Conservation (phyloP, 2,888 invertebrate genomes). For the Tholera decimalis region DNA sequence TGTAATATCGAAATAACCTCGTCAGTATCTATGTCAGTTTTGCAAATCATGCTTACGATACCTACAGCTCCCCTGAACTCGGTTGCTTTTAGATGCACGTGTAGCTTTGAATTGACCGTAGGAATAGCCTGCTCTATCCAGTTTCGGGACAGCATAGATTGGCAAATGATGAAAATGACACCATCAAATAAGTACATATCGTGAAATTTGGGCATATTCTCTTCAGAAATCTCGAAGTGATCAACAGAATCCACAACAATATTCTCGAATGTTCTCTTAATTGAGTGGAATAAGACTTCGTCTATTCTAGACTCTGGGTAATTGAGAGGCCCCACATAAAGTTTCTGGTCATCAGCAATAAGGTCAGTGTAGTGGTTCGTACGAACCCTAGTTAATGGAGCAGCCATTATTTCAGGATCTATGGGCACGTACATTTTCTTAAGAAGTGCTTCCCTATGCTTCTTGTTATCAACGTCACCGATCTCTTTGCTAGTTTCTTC, state of each 20-base stretch:
- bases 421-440: constrained; percentile 80
- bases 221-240: constrained; percentile 65
- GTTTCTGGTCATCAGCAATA: constrained; percentile 84
- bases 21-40: constrained; percentile 76
- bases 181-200: constrained; percentile 87
- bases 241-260: constrained; percentile 73
- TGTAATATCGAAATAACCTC: constrained; percentile 80
- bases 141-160: constrained; percentile 73
- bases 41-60: constrained; percentile 82
- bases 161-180: constrained; percentile 85
- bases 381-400: constrained; percentile 78
- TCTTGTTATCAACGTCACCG: constrained; percentile 68
- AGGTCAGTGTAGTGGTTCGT: constrained; percentile 84
- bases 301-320: constrained; percentile 85
- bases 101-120: constrained; percentile 71
- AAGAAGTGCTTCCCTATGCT: constrained; percentile 70
- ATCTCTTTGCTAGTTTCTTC: constrained; percentile 70
- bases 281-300: constrained; percentile 77
- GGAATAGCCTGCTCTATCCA: constrained; percentile 79
- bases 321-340: constrained; percentile 83
- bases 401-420: constrained; percentile 76
- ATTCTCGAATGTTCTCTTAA: constrained; percentile 79
- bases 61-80: constrained; percentile 88
- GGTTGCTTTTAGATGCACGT: constrained; percentile 78
- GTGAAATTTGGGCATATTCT: constrained; percentile 78